Base-by-base conservation (phyloP, 1,140 invertebrate genomes). In the Ericerus pela region DNA sequence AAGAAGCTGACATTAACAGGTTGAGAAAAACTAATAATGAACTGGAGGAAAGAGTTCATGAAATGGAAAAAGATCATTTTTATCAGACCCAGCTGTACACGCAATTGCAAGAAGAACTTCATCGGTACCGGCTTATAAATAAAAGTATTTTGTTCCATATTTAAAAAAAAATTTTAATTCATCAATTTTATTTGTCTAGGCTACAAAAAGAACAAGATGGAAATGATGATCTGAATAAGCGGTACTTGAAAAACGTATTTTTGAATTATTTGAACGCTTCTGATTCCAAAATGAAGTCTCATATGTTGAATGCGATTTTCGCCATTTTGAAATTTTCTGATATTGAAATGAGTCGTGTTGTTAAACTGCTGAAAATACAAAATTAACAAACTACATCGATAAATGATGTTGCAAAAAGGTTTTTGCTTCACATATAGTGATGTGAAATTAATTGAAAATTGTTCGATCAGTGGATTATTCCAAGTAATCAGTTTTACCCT, bases 241-340 rank as follows among this genome's bases (percentile, higher is more conserved):
- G 91, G 66, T 92, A 93, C 66, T 67, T 93, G 57, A 93, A 93
- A 68, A 93, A 93, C 71, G 88, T 93, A 8, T 79, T 90, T 37
- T 76, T 88, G 18, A 84, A 84, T 59, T 92, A 82, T 66, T 73
- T 93, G 52, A 74, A 81, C n/a, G 81, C 79, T 11, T 74, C 70
- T 1, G 84, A 88, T 66, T 66, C 70, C 12, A 75, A 75, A 4
- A 81, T 80, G 8, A 79, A 81, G 61, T 74, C 76, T 20, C 85
- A 89, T 64, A 91, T 91, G 86, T 63, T 91, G 12, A 91, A 91
- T 71, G 88, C 88, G 0, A 90, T 92, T 57, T 79, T 85, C 1
- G 84, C 87, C 14, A 81, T 91, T 3, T 70, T 93, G 6, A 79
- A 85, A 65, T 90, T 91, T 64, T 87, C 82, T 55, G 65, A 73